phyloP scores from a whole-genome alignment of 2,113 vertebrate species.

The Mus spicilegus region DNA sequence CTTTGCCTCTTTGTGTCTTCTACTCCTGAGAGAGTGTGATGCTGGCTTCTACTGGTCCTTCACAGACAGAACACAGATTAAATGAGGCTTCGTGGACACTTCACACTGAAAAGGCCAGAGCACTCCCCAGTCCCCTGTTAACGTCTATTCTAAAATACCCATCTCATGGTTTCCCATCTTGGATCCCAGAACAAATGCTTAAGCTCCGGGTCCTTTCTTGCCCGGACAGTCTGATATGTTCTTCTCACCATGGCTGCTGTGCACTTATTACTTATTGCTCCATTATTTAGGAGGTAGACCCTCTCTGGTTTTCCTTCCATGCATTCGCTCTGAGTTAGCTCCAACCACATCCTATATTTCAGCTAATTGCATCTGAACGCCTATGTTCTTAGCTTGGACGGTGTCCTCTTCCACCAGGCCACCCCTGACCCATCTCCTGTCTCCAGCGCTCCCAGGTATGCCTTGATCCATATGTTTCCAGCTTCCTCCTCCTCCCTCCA shows the following conservation, averaged over 20 bases:
- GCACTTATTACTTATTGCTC: fast-evolving
- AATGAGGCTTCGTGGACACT: background rate
- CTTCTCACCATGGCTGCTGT: background rate
- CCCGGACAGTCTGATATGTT: background rate
- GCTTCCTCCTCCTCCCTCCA: background rate
- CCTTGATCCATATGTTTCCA: background rate
- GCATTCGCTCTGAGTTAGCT: background rate
- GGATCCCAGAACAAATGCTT: background rate
- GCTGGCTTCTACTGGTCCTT: background rate
- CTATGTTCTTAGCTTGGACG: background rate
- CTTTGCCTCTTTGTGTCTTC: background rate
- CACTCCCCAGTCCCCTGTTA: background rate
- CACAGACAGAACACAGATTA: fast-evolving
- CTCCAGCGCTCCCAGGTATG: background rate
- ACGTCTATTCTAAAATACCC: background rate
- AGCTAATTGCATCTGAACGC: background rate
- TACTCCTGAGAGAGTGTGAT: background rate
- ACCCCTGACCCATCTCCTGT: background rate
- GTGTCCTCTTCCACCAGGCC: fast-evolving
- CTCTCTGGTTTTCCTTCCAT: background rate
- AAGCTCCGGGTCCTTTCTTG: background rate
- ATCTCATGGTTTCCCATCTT: background rate
- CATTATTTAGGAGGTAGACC: too few species aligned
- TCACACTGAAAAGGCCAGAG: background rate
- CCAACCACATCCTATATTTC: fast-evolving